phyloP scores from a whole-genome alignment of 2,888 invertebrate genomes.

The Crossocerus cetratus region DNA sequence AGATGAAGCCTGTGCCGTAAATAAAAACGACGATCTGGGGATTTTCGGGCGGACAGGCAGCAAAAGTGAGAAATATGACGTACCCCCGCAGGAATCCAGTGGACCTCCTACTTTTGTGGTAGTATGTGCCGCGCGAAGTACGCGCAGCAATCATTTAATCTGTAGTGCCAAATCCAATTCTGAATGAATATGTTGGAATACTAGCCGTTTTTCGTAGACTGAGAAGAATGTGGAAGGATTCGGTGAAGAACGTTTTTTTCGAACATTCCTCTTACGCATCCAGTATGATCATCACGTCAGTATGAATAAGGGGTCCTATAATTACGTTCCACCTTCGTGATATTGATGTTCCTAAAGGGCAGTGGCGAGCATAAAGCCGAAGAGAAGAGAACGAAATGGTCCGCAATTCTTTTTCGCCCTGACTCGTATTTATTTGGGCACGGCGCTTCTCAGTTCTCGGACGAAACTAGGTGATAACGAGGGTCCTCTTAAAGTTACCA shows the following conservation, averaged over 20 bases:
- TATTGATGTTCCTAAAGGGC: neutral
- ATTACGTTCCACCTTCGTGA: neutral
- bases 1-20: conserved; percentile 1
- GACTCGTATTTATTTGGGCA: neutral
- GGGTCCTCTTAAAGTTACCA: neutral
- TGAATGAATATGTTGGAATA: too few relatives aligned
- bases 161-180: too few relatives aligned
- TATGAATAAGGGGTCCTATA: neutral
- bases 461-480: neutral
- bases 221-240: neutral
- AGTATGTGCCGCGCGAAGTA: too few relatives aligned
- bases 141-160: too few relatives aligned
- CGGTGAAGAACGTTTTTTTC: conserved; percentile 4
- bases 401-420: neutral
- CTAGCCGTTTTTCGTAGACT: too few relatives aligned
- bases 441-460: neutral
- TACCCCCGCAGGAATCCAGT: neutral
- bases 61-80: conserved; percentile 12
- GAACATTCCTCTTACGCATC: neutral
- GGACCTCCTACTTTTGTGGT: too few relatives aligned
- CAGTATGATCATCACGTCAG: neutral
- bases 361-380: neutral
- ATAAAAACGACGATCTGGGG: conserved; percentile 12
- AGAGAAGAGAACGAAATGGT: neutral
- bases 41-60: conserved; percentile 8